Percentiles rank a stretch among this genome's conserved stretches.
phyloP scores from a whole-genome alignment of 2,797 vertebrate genomes.

The Fistularia tabacaria region DNA sequence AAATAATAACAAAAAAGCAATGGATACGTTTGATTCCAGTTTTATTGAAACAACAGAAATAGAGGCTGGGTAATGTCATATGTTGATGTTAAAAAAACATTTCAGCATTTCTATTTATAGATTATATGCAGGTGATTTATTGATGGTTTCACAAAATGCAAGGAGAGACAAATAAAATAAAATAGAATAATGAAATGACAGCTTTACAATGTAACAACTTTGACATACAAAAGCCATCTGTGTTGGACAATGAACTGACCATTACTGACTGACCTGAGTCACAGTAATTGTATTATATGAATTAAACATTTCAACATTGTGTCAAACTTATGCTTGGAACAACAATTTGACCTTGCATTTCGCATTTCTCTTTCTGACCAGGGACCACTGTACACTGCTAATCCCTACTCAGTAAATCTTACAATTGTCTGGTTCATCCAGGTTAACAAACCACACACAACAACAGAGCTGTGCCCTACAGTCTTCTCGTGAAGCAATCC shows the following conservation, averaged over 20 bases:
- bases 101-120: slow-evolving; percentile 23
- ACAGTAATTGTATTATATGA: background rate
- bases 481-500: slow-evolving; percentile 22
- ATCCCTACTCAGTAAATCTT: slow-evolving; percentile 3
- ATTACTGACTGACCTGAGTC: slow-evolving; percentile 7
- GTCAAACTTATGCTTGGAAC: slow-evolving; percentile 11
- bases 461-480: slow-evolving; percentile 24
- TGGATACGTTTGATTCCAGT: slow-evolving; percentile 60
- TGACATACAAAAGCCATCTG: slow-evolving; percentile 28
- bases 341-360: slow-evolving; percentile 21
- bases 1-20: slow-evolving; percentile 43
- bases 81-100: slow-evolving; percentile 23
- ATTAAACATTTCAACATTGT: slow-evolving; percentile 21
- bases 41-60: slow-evolving; percentile 65
- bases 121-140: slow-evolving; percentile 39
- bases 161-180: slow-evolving; percentile 41
- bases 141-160: slow-evolving; percentile 49
- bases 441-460: slow-evolving; percentile 26
- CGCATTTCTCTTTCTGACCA: slow-evolving; percentile 24
- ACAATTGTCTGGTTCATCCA: slow-evolving; percentile 13
- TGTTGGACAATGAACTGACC: slow-evolving; percentile 10
- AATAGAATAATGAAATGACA: slow-evolving; percentile 29
- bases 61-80: slow-evolving; percentile 35
- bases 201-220: slow-evolving; percentile 21
- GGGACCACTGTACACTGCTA: slow-evolving; percentile 9